Base-by-base conservation (phyloP, 2,888 invertebrate genomes). In the Reticulitermes lucifugus region DNA sequence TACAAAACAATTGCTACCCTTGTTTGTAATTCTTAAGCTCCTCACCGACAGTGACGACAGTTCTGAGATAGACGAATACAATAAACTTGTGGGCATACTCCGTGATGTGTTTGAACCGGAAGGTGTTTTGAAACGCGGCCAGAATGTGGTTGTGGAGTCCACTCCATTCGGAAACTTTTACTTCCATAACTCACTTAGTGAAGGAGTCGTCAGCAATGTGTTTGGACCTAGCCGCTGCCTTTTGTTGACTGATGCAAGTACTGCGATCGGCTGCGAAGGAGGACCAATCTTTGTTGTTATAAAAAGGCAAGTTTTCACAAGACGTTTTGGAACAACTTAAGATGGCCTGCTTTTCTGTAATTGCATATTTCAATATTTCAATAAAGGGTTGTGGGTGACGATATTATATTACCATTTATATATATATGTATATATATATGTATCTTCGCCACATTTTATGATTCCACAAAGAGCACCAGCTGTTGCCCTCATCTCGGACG, bases 181-280 rank as follows among this genome's bases (percentile, higher is more conserved):
- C 21, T 94, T 94, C 88, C 89, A 94, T 14, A 93, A 93, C 88
- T 92, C 94, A 9, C 91, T 93, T 65, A 93, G 93, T 0, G 89
- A 91, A 21, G 94, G 94, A 0, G 90, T 94, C 0, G 90, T 94
- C 41, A 93, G 94, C 87, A 94, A 93, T 21, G 90, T 92, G 73
- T 90, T 93, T 0, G 94, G 93, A 0, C 91, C 90, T 83, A 88
- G 91, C 73, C 91, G 91, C 3, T 93, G 93, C 60, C 89, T 94
- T 5, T 89, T 94, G 73, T 91, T 94, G 9, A 93, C 93, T 0
- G 94, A 94, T 86, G 92, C 93, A 0, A 92, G 93, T n/a, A 92
- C 93, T 0, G 92, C 93, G 0, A 89, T 93, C 7, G 94, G 94
- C 21, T 93, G 93, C 29, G 94, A 94, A 89, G 94, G 94, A 0